These are phyloP conservation scores for Gallinago solitaria DNA, from an alignment of 2,797 vertebrate genomes.

Conservation along the genomic window DNA sequence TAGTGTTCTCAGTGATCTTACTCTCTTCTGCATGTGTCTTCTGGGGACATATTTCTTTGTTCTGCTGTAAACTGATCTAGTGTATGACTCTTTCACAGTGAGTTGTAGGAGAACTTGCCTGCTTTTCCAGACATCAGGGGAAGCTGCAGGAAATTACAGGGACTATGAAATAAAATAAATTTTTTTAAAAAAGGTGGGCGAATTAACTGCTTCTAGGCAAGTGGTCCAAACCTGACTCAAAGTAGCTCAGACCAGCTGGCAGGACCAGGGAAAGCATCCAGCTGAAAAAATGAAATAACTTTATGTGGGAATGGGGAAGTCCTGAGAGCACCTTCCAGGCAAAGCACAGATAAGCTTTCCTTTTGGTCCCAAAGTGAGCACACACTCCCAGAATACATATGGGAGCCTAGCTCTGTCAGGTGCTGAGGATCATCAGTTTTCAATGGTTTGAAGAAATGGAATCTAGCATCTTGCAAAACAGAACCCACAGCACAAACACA, in stretches of 20 bases:
- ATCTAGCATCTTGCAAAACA: neutral
- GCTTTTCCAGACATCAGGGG: slow-evolving; percentile 37
- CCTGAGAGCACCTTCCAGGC: neutral
- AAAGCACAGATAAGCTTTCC: neutral
- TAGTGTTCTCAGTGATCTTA: neutral
- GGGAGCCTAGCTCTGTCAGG: neutral
- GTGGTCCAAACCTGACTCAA: neutral
- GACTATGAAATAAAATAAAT: neutral
- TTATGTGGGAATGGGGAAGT: neutral
- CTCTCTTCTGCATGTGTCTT: neutral
- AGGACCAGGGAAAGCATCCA: neutral
- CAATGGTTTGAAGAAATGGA: neutral
- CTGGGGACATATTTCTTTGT: slow-evolving; percentile 31
- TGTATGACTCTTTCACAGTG: neutral
- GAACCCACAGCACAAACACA: neutral
- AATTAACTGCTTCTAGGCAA: neutral
- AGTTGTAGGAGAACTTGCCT: slow-evolving; percentile 26
- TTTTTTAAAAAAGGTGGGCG: neutral
- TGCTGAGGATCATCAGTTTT: neutral
- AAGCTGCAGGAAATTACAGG: slow-evolving; percentile 9
- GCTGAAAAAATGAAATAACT: neutral
- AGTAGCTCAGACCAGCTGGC: neutral
- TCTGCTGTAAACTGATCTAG: slow-evolving; percentile 26
- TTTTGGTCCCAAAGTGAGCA: neutral
- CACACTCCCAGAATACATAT: neutral